These are phyloP conservation scores for Urocolius indicus DNA, from an alignment of 2,113 vertebrate species.

Conservation along the genomic window DNA sequence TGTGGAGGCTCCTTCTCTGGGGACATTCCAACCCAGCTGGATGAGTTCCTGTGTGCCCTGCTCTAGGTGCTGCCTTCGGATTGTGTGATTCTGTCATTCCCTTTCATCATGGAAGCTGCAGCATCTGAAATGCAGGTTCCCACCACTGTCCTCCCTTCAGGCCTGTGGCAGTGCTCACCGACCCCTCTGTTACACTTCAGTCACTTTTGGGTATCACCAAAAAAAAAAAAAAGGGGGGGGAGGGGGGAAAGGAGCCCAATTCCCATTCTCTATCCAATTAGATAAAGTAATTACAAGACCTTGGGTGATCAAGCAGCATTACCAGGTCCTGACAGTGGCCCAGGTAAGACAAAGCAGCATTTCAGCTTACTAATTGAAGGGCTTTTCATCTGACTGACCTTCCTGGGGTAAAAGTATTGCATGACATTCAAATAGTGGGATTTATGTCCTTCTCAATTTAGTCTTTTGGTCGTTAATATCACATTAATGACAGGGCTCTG, in stretches of 20 bases:
- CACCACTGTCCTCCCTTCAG: background rate
- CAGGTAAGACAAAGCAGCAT: background rate
- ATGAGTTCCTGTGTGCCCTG: no score
- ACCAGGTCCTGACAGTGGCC: background rate
- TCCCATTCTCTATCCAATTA: background rate
- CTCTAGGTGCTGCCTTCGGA: no score
- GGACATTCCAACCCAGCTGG: no score
- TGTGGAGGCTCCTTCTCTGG: no score
- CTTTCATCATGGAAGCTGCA: background rate
- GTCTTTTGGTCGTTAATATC: background rate
- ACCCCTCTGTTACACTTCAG: background rate
- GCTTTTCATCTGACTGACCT: background rate
- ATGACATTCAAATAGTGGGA: background rate
- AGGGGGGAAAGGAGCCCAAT: no score
- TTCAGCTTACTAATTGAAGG: background rate
- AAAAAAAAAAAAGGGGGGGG: no score
- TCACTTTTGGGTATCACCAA: background rate
- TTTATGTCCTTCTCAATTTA: background rate
- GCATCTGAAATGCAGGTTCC: background rate
- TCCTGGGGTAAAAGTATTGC: background rate
- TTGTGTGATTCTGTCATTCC: no score
- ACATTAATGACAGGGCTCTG: background rate
- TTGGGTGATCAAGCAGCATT: background rate
- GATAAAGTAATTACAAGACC: background rate
- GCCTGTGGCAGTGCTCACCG: background rate